Percentiles rank a stretch among this genome's conserved stretches.
Evolutionary conservation across 2,888 invertebrate species (phyloP).

Genomic region (Drosophila anomalipes): DNA sequence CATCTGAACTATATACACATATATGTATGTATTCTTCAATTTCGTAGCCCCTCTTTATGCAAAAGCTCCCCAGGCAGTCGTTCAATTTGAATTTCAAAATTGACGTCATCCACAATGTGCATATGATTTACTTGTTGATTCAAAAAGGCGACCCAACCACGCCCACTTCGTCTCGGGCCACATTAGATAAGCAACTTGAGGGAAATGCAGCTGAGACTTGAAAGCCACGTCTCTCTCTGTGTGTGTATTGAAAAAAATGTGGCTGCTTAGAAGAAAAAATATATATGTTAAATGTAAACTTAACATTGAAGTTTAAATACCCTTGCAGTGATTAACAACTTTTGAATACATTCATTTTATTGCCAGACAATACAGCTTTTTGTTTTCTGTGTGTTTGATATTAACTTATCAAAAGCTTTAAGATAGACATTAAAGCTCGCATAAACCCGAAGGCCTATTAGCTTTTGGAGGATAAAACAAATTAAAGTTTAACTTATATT

Average conservation of each 20-base stretch:
- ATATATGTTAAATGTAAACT: slow-evolving; percentile 13
- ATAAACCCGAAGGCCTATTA: background rate
- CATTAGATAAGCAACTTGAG: slow-evolving; percentile 63
- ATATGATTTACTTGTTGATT: slow-evolving; percentile 79
- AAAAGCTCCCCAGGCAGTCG: slow-evolving; percentile 67
- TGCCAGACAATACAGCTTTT: background rate
- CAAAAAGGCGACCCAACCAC: slow-evolving; percentile 54
- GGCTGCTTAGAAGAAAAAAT: slow-evolving; percentile 40
- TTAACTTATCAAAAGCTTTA: background rate
- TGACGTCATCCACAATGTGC: slow-evolving; percentile 76
- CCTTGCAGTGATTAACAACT: background rate
- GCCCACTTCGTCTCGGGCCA: slow-evolving; percentile 54
- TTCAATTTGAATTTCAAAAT: slow-evolving; percentile 75
- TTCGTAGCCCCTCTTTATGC: background rate
- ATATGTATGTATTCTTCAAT: background rate
- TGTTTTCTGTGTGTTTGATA: background rate
- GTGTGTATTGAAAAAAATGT: slow-evolving; percentile 43
- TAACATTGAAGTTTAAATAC: slow-evolving; percentile 21
- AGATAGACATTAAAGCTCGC: background rate
- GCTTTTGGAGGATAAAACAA: background rate
- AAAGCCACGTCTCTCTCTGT: slow-evolving; percentile 7
- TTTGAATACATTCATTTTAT: background rate
- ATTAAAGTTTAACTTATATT: background rate
- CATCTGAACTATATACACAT: slow-evolving; percentile 11
- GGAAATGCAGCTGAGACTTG: slow-evolving; percentile 58